Conservation (phyloP, 2,888 invertebrate genomes). For the Protodeltote pygarga region DNA sequence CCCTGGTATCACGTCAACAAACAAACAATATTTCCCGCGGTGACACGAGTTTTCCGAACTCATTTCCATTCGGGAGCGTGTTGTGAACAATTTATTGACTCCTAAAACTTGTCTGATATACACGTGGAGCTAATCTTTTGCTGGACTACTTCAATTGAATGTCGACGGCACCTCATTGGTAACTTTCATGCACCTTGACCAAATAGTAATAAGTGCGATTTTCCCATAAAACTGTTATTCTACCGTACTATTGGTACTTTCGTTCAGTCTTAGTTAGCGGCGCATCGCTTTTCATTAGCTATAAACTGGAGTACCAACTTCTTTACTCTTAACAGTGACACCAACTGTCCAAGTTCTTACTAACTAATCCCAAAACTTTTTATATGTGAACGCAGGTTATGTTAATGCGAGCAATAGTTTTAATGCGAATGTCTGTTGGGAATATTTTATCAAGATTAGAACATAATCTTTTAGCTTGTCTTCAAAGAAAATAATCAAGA, state of each 20-base stretch:
- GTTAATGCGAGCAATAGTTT: slow-evolving; percentile 35
- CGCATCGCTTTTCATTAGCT: slow-evolving; percentile 78
- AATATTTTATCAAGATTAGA: slow-evolving; percentile 38
- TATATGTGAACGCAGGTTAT: slow-evolving; percentile 36
- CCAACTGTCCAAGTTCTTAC: slow-evolving; percentile 55
- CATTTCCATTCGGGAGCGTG: slow-evolving; percentile 72
- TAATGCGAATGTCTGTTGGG: slow-evolving; percentile 24
- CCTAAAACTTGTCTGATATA: slow-evolving; percentile 52
- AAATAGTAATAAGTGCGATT: no score
- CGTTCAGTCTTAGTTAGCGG: slow-evolving; percentile 72
- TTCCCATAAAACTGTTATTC: no score
- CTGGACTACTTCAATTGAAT: slow-evolving; percentile 49
- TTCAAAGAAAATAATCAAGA: no score
- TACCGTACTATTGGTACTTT: slow-evolving; percentile 43
- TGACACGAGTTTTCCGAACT: slow-evolving; percentile 73
- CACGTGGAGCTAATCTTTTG: slow-evolving; percentile 58
- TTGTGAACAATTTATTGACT: slow-evolving; percentile 68
- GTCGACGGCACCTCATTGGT: neutral
- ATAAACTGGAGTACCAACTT: slow-evolving; percentile 61
- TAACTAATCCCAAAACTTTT: slow-evolving; percentile 62
- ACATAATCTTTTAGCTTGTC: slow-evolving; percentile 17
- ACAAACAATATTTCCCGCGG: slow-evolving; percentile 76
- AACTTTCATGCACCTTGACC: no score
- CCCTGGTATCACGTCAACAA: slow-evolving; percentile 71
- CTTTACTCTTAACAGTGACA: slow-evolving; percentile 50